phyloP scores from a whole-genome alignment of 2,113 vertebrate species.

The Cygnus buccinator region DNA sequence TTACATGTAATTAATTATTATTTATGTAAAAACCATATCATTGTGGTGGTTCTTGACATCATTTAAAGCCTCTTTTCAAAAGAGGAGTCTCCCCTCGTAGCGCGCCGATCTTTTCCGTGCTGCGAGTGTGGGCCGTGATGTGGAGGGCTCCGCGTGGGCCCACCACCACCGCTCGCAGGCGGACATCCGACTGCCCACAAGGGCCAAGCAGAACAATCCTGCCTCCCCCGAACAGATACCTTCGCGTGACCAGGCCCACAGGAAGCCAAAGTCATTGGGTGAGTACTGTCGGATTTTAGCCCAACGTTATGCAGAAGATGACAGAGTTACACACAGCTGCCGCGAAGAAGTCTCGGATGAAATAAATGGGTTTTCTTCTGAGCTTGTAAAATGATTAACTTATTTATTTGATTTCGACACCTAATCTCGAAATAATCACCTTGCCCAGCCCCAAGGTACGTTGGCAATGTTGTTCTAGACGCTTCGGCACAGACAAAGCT shows the following conservation, averaged over 20 bases:
- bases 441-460: slow-evolving; percentile 19
- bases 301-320: neutral
- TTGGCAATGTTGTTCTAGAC: neutral
- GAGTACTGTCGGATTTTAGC: neutral
- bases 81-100: slow-evolving; percentile 28
- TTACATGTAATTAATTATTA: slow-evolving; percentile 71
- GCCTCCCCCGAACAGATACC: neutral
- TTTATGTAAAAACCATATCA: slow-evolving; percentile 70
- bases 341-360: neutral
- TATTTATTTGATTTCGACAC: slow-evolving; percentile 18
- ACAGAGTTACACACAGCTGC: neutral
- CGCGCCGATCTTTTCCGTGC: neutral
- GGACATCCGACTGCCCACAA: neutral
- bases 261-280: neutral
- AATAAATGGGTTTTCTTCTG: slow-evolving; percentile 20
- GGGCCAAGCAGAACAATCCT: neutral
- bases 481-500: neutral
- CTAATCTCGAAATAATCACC: neutral
- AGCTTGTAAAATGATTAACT: slow-evolving; percentile 11
- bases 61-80: slow-evolving; percentile 60
- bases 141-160: neutral
- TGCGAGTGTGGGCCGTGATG: neutral
- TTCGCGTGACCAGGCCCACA: neutral
- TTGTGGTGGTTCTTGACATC: slow-evolving; percentile 52
- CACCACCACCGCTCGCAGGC: neutral